phyloP scores from a whole-genome alignment of 2,888 invertebrate species.

The Corbicula japonica region DNA sequence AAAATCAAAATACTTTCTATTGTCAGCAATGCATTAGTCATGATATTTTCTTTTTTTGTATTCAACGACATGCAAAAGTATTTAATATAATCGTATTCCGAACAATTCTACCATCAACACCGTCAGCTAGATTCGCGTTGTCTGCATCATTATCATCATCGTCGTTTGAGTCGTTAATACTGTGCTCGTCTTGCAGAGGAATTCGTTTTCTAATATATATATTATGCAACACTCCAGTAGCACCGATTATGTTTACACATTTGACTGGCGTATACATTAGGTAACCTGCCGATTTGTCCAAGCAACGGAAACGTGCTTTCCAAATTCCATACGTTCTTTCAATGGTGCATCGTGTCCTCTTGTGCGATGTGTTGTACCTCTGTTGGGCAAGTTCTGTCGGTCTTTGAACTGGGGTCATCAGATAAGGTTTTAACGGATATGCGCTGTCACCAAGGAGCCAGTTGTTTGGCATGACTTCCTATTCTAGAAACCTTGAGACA shows the following conservation, averaged over 20 bases:
- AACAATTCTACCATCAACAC: too few relatives aligned
- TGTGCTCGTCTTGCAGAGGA: neutral
- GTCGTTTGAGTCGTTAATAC: neutral
- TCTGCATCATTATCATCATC: neutral
- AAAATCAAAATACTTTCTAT: too few relatives aligned
- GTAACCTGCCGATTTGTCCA: neutral
- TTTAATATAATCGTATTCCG: too few relatives aligned
- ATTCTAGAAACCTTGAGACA: conserved; percentile 28
- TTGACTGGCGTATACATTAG: neutral
- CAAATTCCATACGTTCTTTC: neutral
- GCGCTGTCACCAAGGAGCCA: conserved; percentile 15
- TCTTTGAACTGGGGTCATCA: conserved; percentile 9
- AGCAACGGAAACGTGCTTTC: neutral
- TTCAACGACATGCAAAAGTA: too few relatives aligned
- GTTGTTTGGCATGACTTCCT: conserved; percentile 29
- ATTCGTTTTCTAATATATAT: too few relatives aligned
- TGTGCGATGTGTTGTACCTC: too few relatives aligned
- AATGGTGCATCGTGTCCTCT: too few relatives aligned
- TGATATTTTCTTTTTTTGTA: too few relatives aligned
- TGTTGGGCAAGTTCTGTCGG: too few relatives aligned
- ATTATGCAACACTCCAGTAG: neutral
- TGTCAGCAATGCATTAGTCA: too few relatives aligned
- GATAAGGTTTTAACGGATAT: conserved; percentile 15
- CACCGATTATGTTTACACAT: neutral
- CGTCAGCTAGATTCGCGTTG: too few relatives aligned